Evolutionary conservation across 2,888 invertebrate species (phyloP).

Genomic region (Barypeithes pellucidus): DNA sequence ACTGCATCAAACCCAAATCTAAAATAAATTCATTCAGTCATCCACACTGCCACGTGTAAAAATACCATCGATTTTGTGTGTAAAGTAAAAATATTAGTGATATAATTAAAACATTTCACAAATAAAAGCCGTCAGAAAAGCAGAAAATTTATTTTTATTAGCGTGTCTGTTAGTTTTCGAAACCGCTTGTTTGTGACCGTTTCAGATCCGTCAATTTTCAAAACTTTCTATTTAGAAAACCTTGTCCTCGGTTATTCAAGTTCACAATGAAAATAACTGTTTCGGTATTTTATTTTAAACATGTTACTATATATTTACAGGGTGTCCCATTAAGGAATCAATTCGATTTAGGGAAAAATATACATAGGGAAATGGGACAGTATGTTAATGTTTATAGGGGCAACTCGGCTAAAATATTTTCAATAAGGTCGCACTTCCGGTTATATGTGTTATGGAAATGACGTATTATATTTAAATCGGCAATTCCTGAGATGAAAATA

Average conservation of each 20-base stretch:
- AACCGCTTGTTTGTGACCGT: constrained; percentile 1
- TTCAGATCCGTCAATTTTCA: constrained; percentile 12
- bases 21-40: constrained; percentile 6
- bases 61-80: constrained; percentile 23
- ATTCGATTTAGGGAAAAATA: no score
- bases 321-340: no score
- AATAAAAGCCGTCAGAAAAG: constrained; percentile 35
- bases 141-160: constrained; percentile 28
- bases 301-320: no score
- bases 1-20: neutral
- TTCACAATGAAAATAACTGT: constrained; percentile 27
- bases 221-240: constrained; percentile 31
- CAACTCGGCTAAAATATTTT: no score
- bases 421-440: no score
- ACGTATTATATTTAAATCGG: no score
- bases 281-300: neutral
- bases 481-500: no score
- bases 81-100: constrained; percentile 14
- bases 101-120: constrained; percentile 27
- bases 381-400: no score
- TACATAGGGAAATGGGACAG: no score
- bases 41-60: constrained; percentile 36
- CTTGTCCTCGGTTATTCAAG: constrained; percentile 40
- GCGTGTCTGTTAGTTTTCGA: constrained; percentile 19
- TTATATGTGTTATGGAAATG: no score